Evolutionary conservation across 2,113 vertebrate genomes (phyloP).

Genomic region (Rana temporaria): DNA sequence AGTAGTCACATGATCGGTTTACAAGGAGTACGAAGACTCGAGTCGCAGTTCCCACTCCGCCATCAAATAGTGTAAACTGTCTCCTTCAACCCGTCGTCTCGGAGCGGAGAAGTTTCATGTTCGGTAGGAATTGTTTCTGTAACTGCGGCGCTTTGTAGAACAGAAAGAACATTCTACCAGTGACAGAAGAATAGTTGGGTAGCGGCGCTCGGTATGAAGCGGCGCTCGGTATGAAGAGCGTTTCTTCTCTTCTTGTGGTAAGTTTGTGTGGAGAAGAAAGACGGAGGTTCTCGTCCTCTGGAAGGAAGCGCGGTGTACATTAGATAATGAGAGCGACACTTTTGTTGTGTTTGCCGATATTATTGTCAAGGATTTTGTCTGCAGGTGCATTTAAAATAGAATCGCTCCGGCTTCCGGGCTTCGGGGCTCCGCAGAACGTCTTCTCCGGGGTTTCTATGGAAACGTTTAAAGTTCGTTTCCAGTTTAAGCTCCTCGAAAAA

Average conservation of each 20-base stretch:
- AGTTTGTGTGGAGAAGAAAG: neutral
- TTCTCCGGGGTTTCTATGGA: slow-evolving; percentile 49
- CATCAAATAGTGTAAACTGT: too few relatives aligned
- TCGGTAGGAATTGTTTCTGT: too few relatives aligned
- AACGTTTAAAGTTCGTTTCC: slow-evolving; percentile 56
- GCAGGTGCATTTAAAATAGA: slow-evolving; percentile 42
- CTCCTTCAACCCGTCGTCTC: too few relatives aligned
- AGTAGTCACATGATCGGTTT: too few relatives aligned
- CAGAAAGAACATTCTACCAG: neutral
- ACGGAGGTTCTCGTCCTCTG: neutral
- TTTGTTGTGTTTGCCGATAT: neutral
- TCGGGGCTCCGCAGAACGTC: slow-evolving; percentile 10
- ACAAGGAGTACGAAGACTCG: too few relatives aligned
- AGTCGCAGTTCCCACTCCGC: too few relatives aligned
- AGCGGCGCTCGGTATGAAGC: neutral
- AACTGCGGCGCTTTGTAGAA: neutral
- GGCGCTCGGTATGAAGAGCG: neutral
- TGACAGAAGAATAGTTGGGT: neutral
- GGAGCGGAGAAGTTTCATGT: too few relatives aligned
- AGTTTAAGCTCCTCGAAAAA: slow-evolving; percentile 49
- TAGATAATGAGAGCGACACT: neutral
- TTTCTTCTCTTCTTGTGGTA: neutral
- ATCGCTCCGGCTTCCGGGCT: slow-evolving; percentile 9
- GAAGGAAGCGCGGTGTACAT: neutral
- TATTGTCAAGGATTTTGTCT: slow-evolving; percentile 52